phyloP scores from a whole-genome alignment of 1,140 invertebrate genomes.

The Anastrepha obliqua region DNA sequence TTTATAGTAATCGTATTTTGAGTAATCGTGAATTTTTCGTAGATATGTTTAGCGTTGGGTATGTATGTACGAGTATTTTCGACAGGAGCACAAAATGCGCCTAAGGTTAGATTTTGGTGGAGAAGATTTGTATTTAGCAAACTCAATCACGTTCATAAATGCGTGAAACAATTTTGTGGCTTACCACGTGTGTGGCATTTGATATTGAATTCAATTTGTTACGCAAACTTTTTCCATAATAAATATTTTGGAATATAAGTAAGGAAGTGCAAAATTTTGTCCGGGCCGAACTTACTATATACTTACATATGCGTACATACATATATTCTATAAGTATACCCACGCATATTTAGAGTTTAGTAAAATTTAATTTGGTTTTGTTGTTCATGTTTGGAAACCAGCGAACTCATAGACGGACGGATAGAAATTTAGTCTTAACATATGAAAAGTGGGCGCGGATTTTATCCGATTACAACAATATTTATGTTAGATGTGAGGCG shows the following conservation, averaged over 20 bases:
- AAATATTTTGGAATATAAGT: not conserved
- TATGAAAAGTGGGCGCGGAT: too few relatives aligned
- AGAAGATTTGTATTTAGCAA: conserved; percentile 39
- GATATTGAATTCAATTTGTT: conserved; percentile 50
- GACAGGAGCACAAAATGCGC: not conserved
- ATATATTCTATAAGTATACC: too few relatives aligned
- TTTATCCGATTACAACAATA: too few relatives aligned
- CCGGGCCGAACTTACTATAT: too few relatives aligned
- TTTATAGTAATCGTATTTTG: not conserved
- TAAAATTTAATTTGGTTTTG: too few relatives aligned
- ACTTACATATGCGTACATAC: too few relatives aligned
- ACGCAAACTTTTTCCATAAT: conserved; percentile 17
- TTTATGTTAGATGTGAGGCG: too few relatives aligned
- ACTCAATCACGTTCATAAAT: conserved; percentile 48
- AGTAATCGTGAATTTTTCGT: not conserved
- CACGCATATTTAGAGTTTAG: too few relatives aligned
- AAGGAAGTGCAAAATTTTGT: too few relatives aligned
- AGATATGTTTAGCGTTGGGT: not conserved
- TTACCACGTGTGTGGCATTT: conserved; percentile 50
- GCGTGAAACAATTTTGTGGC: conserved; percentile 48
- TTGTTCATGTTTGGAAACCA: too few relatives aligned
- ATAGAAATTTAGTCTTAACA: too few relatives aligned
- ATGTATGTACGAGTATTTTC: not conserved
- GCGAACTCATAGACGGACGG: too few relatives aligned
- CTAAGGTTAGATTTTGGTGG: not conserved